Evolutionary conservation across 2,113 vertebrate species (phyloP).

Genomic region (Porphyrio hochstetteri): DNA sequence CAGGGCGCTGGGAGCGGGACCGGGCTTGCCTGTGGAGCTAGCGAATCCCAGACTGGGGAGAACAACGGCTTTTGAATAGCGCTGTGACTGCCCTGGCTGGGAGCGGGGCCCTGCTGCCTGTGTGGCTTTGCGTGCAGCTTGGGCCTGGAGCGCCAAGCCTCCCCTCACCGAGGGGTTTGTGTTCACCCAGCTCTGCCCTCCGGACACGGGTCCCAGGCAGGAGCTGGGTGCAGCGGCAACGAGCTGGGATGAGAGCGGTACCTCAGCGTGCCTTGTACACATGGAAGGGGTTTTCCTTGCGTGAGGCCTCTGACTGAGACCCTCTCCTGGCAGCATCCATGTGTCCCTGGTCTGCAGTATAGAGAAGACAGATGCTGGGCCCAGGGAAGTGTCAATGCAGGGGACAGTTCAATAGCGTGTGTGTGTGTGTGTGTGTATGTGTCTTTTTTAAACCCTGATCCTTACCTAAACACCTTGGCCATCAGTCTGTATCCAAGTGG

Average conservation of each 20-base stretch:
- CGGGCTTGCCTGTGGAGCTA: rapidly evolving
- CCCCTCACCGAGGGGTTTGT: rapidly evolving
- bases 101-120: background rate
- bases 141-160: rapidly evolving
- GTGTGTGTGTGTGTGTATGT: too few relatives aligned
- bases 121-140: rapidly evolving
- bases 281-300: background rate
- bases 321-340: background rate
- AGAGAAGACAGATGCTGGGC: background rate
- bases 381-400: background rate
- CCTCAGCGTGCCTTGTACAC: background rate
- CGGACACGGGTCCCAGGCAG: rapidly evolving
- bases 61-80: background rate
- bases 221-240: too few relatives aligned
- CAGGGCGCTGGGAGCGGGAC: background rate
- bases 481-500: rapidly evolving
- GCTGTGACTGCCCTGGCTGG: background rate
- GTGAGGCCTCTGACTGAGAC: rapidly evolving
- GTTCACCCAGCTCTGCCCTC: too few relatives aligned
- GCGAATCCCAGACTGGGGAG: background rate
- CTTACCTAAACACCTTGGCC: background rate
- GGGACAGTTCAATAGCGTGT: background rate
- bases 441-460: too few relatives aligned
- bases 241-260: rapidly evolving
- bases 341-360: too few relatives aligned